Percentiles rank a stretch among this genome's conserved stretches.
These are phyloP conservation scores for Isaurus tuberculatus DNA, from an alignment of 92 coral and sea anemone genomes.

Conservation along the genomic window DNA sequence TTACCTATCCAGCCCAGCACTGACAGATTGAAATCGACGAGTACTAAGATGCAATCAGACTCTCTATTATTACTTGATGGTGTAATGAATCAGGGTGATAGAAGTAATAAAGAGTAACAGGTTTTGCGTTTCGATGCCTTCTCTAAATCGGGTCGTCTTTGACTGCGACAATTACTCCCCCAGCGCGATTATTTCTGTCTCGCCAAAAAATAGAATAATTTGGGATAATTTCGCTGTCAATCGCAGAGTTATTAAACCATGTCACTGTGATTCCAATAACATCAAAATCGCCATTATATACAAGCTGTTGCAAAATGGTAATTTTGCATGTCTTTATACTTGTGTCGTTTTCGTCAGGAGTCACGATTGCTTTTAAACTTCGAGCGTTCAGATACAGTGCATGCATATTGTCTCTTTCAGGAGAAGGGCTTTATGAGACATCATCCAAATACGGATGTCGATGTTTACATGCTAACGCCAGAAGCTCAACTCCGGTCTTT, in stretches of 20 bases:
- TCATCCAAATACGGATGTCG: too few relatives aligned
- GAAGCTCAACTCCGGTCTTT: too few relatives aligned
- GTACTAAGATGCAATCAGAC: slow-evolving; percentile 45
- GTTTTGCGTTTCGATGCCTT: slow-evolving; percentile 42
- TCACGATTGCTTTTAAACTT: slow-evolving; percentile 37
- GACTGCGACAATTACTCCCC: slow-evolving; percentile 24
- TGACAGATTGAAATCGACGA: slow-evolving; percentile 70
- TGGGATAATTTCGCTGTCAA: slow-evolving; percentile 40
- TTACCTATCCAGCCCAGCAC: slow-evolving; percentile 59
- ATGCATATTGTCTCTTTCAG: too few relatives aligned
- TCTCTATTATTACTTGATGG: slow-evolving; percentile 49
- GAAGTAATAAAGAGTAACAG: slow-evolving; percentile 62
- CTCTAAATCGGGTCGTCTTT: slow-evolving; percentile 42
- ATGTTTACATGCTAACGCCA: too few relatives aligned
- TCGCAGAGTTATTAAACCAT: slow-evolving; percentile 37
- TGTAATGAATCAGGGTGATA: slow-evolving; percentile 56
- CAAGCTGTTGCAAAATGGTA: slow-evolving; percentile 38
- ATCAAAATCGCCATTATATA: slow-evolving; percentile 31
- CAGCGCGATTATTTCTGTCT: slow-evolving; percentile 23
- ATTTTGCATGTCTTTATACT: slow-evolving; percentile 40
- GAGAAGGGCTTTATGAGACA: too few relatives aligned
- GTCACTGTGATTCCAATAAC: slow-evolving; percentile 33
- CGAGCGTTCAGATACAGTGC: slow-evolving; percentile 13
- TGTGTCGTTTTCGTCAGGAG: slow-evolving; percentile 19
- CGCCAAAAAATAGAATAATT: slow-evolving; percentile 44